These are phyloP conservation scores for Eriocheir sinensis DNA, from an alignment of 1,140 invertebrate genomes.

Conservation along the genomic window DNA sequence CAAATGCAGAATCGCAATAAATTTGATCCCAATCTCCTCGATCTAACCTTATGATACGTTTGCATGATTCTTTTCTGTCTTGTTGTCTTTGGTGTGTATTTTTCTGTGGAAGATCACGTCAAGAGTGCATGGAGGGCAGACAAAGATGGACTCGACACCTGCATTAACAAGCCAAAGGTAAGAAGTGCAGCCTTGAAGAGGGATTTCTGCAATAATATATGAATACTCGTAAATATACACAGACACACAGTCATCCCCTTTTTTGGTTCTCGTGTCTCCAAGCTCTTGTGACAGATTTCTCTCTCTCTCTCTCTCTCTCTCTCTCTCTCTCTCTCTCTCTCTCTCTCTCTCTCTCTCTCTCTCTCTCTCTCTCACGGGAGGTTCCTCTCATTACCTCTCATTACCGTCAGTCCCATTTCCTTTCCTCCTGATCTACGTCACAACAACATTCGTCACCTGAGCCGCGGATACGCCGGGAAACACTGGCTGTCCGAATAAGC, in stretches of 20 bases:
- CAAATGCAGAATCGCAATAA: not conserved
- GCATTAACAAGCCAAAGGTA: not conserved
- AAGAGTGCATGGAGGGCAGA: not conserved
- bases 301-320: too few species aligned
- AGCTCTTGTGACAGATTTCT: not conserved
- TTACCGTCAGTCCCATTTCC: not conserved
- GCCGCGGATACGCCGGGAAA: not conserved
- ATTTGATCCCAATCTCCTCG: not conserved
- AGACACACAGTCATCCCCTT: not conserved
- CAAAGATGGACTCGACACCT: not conserved
- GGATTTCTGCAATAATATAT: not conserved
- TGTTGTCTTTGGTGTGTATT: not conserved
- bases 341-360: constrained; percentile 22
- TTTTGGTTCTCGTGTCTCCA: too few species aligned
- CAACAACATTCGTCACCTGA: not conserved
- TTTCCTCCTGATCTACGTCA: not conserved
- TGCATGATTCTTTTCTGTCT: not conserved
- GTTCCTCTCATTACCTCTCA: not conserved
- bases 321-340: not conserved
- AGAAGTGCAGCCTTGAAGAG: not conserved
- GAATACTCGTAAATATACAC: not conserved
- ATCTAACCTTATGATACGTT: not conserved
- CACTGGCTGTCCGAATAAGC: not conserved
- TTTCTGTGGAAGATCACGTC: not conserved
- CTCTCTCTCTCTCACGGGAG: constrained; percentile 20